Evolutionary conservation across 2,888 invertebrate genomes (phyloP).

Genomic region (Gortyna flavago): DNA sequence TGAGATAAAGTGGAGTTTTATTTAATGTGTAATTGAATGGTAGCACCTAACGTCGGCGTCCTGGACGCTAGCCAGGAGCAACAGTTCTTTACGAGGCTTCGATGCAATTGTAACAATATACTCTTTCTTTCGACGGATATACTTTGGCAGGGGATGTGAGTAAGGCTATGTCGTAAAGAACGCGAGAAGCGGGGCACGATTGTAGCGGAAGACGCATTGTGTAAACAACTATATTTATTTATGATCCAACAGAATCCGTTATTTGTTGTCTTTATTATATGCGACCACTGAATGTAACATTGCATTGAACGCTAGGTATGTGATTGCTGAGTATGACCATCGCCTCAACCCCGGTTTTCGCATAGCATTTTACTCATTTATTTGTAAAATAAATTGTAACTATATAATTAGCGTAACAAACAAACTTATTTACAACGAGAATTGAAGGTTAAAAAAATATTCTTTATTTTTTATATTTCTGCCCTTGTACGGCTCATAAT

Average conservation of each 20-base stretch:
- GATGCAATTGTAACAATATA: slow-evolving; percentile 65
- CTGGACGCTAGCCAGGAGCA: slow-evolving; percentile 73
- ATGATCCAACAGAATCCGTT: neutral
- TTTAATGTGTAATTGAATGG: slow-evolving; percentile 69
- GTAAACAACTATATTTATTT: neutral
- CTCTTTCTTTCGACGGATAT: slow-evolving; percentile 56
- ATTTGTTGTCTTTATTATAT: neutral
- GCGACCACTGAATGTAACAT: neutral
- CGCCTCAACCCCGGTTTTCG: neutral
- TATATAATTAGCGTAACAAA: neutral
- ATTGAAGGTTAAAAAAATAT: neutral
- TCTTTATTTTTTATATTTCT: neutral
- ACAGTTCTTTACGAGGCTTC: slow-evolving; percentile 69
- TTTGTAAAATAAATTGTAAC: too few relatives aligned
- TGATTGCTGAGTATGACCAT: neutral
- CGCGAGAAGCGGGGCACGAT: slow-evolving; percentile 6
- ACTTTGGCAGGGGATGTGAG: slow-evolving; percentile 64
- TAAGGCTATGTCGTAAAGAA: slow-evolving; percentile 2
- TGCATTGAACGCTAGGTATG: too few relatives aligned
- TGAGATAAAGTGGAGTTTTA: slow-evolving; percentile 49
- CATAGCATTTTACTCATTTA: neutral
- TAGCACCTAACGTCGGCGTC: slow-evolving; percentile 47
- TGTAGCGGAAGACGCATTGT: neutral
- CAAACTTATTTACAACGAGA: neutral
- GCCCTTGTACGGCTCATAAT: neutral